Evolutionary conservation across 2,797 vertebrate species (phyloP), one percentile per base, ranked within the genome.

Genomic region (Sorex maritimensis): DNA sequence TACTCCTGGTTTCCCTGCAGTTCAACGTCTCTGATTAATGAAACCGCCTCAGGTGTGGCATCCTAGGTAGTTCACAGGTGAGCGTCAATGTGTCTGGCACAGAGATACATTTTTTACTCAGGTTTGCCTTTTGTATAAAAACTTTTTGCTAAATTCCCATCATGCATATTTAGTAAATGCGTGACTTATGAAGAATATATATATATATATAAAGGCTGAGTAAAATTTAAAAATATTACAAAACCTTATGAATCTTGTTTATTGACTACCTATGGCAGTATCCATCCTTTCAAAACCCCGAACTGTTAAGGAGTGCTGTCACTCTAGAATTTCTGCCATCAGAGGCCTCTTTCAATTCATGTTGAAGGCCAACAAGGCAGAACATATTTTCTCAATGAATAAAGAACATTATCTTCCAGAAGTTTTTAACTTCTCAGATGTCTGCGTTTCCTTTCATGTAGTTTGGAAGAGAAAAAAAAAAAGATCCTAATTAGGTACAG

Each of bases 401-500:
- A 73, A 91, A 81, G 1, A 63, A 8, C 17, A 41, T 85, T 74
- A 78, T 58, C 74, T 49, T 86, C 65, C 12, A 28, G 61, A 92
- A 63, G 34, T 55, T 92, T 92, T 69, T 75, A 91, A 86, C 38
- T 79, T 61, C 26, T 69, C 21, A 85, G 74, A 67, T 46, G 67
- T 81, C 71, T 41, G 87, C 87, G 30, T 87, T 95, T 95, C 52
- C 28, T 84, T 86, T 72, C 72, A 75, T 30, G 24, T 41, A 44
- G 75, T 88, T 89, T 67, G 44, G 34, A 93, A 67, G 49, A 67
- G 81, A 81, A 79, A 52, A 14, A 93, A 14, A 81, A 78, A 88
- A 94, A 44, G 44, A 83, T 23, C 86, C 81, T 91, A 95, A 93
- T 95, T 95, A 80, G 63, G 67, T 30, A 67, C 71, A 72, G 69